phyloP scores from a whole-genome alignment of 2,797 vertebrate genomes.

The Bovichtus variegatus region DNA sequence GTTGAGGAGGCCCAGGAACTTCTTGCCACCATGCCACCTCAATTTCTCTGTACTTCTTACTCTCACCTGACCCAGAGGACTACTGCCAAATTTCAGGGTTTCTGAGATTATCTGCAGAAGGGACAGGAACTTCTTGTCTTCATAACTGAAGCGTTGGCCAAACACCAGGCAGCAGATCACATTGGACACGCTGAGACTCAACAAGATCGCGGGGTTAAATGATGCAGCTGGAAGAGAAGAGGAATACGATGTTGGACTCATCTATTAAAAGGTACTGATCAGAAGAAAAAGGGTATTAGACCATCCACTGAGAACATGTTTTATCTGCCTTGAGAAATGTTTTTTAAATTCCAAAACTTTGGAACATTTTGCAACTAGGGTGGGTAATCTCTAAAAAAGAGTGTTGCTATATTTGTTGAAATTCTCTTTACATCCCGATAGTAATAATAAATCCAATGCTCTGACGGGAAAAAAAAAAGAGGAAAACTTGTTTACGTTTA shows the following conservation, averaged over 20 bases:
- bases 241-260: background rate
- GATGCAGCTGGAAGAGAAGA: constrained; percentile 47
- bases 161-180: constrained; percentile 85
- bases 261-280: background rate
- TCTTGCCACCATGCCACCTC: background rate
- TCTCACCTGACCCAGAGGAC: constrained; percentile 76
- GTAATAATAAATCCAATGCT: too few species aligned
- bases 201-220: constrained; percentile 66
- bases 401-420: too few species aligned
- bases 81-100: constrained; percentile 63
- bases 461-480: too few species aligned
- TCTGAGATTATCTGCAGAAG: constrained; percentile 70
- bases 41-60: background rate
- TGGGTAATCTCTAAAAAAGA: too few species aligned
- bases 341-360: constrained; percentile 1
- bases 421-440: too few species aligned
- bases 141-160: constrained; percentile 79
- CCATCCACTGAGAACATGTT: background rate
- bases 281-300: background rate
- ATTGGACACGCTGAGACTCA: constrained; percentile 81
- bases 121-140: constrained; percentile 76
- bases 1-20: too few species aligned
- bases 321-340: background rate
- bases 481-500: too few species aligned
- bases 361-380: background rate